Base-by-base conservation (phyloP, 2,888 invertebrate genomes). In the Nycteola revayana region DNA sequence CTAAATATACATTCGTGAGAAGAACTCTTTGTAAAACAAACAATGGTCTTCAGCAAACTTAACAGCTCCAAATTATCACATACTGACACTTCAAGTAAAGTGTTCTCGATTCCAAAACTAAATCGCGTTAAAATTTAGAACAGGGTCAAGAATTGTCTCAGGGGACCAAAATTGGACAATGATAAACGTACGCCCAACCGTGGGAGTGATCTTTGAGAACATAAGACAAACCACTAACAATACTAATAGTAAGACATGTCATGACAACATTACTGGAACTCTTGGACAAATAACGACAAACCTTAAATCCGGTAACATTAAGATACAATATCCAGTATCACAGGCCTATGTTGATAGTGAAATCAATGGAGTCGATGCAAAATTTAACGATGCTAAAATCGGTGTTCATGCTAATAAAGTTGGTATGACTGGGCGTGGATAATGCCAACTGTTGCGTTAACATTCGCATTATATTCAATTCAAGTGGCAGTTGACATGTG, bases 121-220 rank as follows among this genome's bases (percentile, higher is more conserved):
- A n/a, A n/a, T 66, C 55, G 68, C 62, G 71, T 54, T 47, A 52
- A 70, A 65, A 83, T 78, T 67, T 68, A 66, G 81, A 85, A 83
- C 84, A 81, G 79, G 85, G 84, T 79, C 79, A 82, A 76, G 73
- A 77, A 80, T 71, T 75, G 75, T 83, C 77, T 79, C 77, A 80
- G 71, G 68, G 63, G 64, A 69, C 67, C 61, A 48, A 14, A 65
- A 57, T n/a, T 61, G 72, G 75, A 87, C 83, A 85, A 85, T 83
- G 61, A 74, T 57, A 57, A 58, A 68, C 72, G 69, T 69, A 75
- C 72, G 69, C 61, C 55, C 60, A 66, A 73, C 69, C 80, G 83
- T 86, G 87, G 71, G 87, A 87, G 70, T 69, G 57, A 69, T 70
- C 74, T 77, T 79, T 78, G 68, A 66, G 73, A 75, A 70, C 58